phyloP scores from a whole-genome alignment of 2,888 invertebrate species.

The Gerris lacustris region DNA sequence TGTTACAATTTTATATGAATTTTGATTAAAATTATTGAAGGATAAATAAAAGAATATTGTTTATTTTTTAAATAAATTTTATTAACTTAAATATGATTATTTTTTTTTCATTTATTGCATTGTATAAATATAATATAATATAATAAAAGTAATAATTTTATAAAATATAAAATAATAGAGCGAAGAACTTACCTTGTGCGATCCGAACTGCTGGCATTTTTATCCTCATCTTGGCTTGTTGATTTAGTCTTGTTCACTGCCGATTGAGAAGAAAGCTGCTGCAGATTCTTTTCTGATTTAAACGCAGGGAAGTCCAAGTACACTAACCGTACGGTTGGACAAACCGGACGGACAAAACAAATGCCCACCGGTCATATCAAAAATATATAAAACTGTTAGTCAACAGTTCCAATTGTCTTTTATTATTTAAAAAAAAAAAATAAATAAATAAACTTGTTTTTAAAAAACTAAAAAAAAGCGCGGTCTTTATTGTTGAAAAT shows the following conservation, averaged over 20 bases:
- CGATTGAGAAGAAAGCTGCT: background rate
- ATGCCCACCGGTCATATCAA: background rate
- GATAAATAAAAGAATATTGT: no score
- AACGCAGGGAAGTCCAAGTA: constrained; percentile 12
- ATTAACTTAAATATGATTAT: no score
- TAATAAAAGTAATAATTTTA: no score
- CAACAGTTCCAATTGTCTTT: background rate
- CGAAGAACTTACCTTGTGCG: constrained; percentile 69
- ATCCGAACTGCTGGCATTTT: constrained; percentile 95
- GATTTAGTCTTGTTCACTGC: constrained; percentile 13
- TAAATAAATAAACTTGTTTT: background rate
- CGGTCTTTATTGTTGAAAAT: no score
- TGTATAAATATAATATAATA: no score
- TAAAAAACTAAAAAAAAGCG: background rate
- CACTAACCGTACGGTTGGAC: background rate
- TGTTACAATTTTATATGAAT: no score
- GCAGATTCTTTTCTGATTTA: background rate
- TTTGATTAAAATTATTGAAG: no score
- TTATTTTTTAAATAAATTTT: no score
- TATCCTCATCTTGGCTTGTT: constrained; percentile 73
- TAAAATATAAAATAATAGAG: no score
- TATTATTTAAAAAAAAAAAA: background rate
- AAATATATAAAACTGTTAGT: constrained; percentile 3
- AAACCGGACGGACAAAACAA: constrained; percentile 5
- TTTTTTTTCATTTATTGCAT: no score